These are phyloP conservation scores for Hestina assimilis DNA, from an alignment of 1,140 invertebrate genomes.

Conservation along the genomic window DNA sequence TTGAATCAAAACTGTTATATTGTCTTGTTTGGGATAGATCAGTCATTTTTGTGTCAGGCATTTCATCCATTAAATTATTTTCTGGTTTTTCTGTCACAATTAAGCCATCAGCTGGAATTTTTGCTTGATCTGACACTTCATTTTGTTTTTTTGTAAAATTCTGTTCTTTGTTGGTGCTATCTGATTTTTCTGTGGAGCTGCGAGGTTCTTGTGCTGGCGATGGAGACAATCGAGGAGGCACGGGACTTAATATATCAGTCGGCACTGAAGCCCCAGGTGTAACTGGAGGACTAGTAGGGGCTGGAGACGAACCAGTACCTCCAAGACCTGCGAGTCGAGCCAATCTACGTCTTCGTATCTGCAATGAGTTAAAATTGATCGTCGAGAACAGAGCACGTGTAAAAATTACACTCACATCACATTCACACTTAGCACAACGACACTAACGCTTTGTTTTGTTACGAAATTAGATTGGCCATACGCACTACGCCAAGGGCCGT, in stretches of 20 bases:
- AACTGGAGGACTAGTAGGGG: slow-evolving; percentile 52
- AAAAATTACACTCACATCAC: slow-evolving; percentile 38
- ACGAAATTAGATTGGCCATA: slow-evolving; percentile 76
- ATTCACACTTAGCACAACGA: slow-evolving; percentile 39
- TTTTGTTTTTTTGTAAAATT: slow-evolving; percentile 12
- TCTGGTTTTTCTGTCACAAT: slow-evolving; percentile 75
- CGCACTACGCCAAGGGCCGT: slow-evolving; percentile 65
- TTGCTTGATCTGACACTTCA: slow-evolving; percentile 49
- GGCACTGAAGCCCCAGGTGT: slow-evolving; percentile 62
- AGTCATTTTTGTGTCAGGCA: slow-evolving; percentile 76
- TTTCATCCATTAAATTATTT: slow-evolving; percentile 73
- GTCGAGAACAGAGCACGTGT: slow-evolving; percentile 47
- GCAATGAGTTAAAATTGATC: slow-evolving; percentile 40
- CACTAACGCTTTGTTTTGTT: slow-evolving; percentile 76
- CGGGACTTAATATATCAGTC: slow-evolving; percentile 46
- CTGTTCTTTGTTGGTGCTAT: slow-evolving; percentile 56
- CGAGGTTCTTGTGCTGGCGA: slow-evolving; percentile 39
- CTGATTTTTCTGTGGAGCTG: slow-evolving; percentile 52
- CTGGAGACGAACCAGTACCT: slow-evolving; percentile 47
- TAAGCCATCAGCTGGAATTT: slow-evolving; percentile 69
- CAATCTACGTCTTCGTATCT: slow-evolving; percentile 70
- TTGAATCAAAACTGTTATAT: slow-evolving; percentile 73
- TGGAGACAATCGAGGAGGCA: slow-evolving; percentile 42
- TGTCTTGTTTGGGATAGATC: slow-evolving; percentile 72
- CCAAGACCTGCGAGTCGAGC: slow-evolving; percentile 61